Percentiles rank a stretch among this genome's conserved stretches.
These are phyloP conservation scores for Rana temporaria DNA, from an alignment of 2,113 vertebrate species.

Conservation along the genomic window DNA sequence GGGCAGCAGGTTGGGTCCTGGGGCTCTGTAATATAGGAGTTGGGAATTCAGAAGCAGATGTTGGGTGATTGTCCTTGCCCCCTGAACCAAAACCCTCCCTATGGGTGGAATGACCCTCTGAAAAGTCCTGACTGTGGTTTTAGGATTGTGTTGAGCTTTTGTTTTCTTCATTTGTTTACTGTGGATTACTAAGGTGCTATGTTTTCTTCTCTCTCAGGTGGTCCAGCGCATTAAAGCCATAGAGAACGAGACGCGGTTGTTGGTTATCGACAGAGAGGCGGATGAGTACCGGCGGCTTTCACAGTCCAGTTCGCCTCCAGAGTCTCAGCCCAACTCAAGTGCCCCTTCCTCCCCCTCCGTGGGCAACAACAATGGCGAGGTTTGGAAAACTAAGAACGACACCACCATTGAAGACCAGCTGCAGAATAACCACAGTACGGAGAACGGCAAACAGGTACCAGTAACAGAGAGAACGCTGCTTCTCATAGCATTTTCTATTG, in stretches of 20 bases:
- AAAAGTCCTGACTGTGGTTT: not conserved
- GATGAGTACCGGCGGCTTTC: conserved; percentile 85
- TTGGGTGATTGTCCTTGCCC: too few relatives aligned
- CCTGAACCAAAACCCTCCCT: too few relatives aligned
- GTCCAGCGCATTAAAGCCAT: conserved; percentile 87
- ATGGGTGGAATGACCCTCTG: too few relatives aligned
- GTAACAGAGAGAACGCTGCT: too few relatives aligned
- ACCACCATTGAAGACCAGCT: conserved; percentile 68
- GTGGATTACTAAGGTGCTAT: not conserved
- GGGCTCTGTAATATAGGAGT: too few relatives aligned
- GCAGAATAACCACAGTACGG: conserved; percentile 77
- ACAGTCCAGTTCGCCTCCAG: conserved; percentile 76
- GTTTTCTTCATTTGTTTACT: not conserved
- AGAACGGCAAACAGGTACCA: conserved; percentile 83
- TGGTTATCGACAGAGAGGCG: conserved; percentile 90
- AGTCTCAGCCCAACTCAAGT: conserved; percentile 64
- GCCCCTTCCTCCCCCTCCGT: conserved; percentile 43
- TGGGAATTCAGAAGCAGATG: too few relatives aligned
- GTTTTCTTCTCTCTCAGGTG: conserved; percentile 73
- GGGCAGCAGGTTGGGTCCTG: too few relatives aligned
- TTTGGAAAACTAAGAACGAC: conserved; percentile 76
- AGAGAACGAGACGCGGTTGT: conserved; percentile 81
- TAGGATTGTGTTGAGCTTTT: not conserved
- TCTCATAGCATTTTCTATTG: too few relatives aligned
- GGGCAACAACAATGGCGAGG: conserved; percentile 73